Percentiles rank a stretch among this genome's conserved stretches.
Conservation (phyloP, 2,797 vertebrate genomes). For the Leontocebus nigricollis region DNA sequence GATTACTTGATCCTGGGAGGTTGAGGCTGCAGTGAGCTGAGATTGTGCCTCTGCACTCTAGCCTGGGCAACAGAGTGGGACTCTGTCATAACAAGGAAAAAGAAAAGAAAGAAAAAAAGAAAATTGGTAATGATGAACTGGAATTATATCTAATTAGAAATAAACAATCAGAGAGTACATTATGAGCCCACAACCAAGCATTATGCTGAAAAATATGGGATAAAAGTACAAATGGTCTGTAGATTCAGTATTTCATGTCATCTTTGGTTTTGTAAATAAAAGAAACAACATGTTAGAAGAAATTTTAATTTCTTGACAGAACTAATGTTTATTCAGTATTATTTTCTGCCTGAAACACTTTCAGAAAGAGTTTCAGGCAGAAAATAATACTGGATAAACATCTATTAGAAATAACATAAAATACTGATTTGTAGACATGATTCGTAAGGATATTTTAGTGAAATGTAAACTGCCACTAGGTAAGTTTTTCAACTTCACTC, state of each 20-base stretch:
- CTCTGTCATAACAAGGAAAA: background rate
- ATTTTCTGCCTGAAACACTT: conserved; percentile 19
- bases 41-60: background rate
- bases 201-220: background rate
- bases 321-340: background rate
- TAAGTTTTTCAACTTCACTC: background rate
- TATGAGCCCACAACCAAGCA: background rate
- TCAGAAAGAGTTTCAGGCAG: background rate
- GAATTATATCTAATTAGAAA: background rate
- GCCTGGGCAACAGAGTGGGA: background rate
- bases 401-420: conserved; percentile 2
- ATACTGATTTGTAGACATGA: conserved; percentile 32
- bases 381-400: background rate
- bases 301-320: conserved; percentile 31
- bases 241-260: background rate
- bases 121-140: conserved; percentile 18
- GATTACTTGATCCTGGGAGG: background rate
- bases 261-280: conserved; percentile 37
- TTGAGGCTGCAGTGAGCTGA: background rate
- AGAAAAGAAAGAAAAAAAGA: background rate
- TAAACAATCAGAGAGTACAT: background rate
- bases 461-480: background rate
- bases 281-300: background rate
- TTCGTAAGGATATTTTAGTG: conserved; percentile 16
- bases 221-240: background rate